Conservation (phyloP, 2,888 invertebrate species). For the Camptogramma bilineatum region DNA sequence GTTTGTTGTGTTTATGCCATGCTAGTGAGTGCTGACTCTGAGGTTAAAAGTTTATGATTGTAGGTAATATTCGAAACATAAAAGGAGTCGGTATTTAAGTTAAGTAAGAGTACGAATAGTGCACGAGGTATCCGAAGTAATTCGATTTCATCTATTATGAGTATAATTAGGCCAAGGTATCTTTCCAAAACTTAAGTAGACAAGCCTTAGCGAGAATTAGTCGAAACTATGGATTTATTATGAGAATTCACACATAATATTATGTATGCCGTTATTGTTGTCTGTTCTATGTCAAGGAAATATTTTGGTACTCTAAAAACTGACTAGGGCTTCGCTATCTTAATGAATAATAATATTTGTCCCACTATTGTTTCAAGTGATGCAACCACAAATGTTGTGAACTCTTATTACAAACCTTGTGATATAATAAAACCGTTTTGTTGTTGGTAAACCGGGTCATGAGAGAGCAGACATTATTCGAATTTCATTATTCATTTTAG, state of each 20-base stretch:
- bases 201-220: neutral
- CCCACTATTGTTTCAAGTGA: conserved; percentile 44
- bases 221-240: neutral
- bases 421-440: conserved; percentile 47
- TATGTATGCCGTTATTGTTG: conserved; percentile 2
- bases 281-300: conserved; percentile 13
- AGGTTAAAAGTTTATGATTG: neutral
- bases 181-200: neutral
- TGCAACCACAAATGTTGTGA: conserved; percentile 46
- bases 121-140: too few relatives aligned
- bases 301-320: neutral
- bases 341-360: conserved; percentile 20
- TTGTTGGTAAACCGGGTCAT: conserved; percentile 44
- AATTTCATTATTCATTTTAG: conserved; percentile 31
- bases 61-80: too few relatives aligned
- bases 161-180: neutral
- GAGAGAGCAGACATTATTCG: conserved; percentile 44
- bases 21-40: too few relatives aligned
- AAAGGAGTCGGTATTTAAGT: too few relatives aligned
- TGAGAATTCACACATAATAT: neutral
- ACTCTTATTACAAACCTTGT: conserved; percentile 44
- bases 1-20: neutral
- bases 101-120: too few relatives aligned
- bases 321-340: conserved; percentile 22
- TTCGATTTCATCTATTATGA: neutral